phyloP scores from a whole-genome alignment of 2,888 invertebrate genomes.

The Lepidocyrtinus sp. region DNA sequence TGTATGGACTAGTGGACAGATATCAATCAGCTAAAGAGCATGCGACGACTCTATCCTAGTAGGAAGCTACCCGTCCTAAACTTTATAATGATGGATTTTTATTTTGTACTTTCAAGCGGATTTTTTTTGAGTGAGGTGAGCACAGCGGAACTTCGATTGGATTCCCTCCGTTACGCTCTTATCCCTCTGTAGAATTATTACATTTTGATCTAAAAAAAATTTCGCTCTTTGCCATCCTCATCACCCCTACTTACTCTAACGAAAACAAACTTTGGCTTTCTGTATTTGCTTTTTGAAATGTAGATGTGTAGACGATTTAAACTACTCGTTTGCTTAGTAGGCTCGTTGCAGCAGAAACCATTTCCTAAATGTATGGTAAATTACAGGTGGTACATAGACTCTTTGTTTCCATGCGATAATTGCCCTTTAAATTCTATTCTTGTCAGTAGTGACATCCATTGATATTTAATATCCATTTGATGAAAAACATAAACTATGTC shows the following conservation, averaged over 20 bases:
- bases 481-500: conserved; percentile 1
- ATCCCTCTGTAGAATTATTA: conserved; percentile 19
- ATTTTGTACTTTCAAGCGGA: conserved; percentile 7
- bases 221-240: neutral
- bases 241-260: conserved; percentile 7
- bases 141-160: conserved; percentile 70
- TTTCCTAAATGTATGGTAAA: neutral
- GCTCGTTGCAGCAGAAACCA: too few relatives aligned
- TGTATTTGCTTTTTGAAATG: conserved; percentile 14
- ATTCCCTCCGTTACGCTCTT: conserved; percentile 70
- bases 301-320: too few relatives aligned
- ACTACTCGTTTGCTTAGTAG: too few relatives aligned
- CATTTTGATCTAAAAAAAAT: neutral
- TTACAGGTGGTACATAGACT: neutral
- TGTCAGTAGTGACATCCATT: conserved; percentile 19
- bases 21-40: conserved; percentile 51
- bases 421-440: neutral
- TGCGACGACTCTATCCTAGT: conserved; percentile 16
- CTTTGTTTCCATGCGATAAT: neutral
- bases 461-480: conserved; percentile 18
- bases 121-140: conserved; percentile 43
- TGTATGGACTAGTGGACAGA: conserved; percentile 48
- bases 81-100: too few relatives aligned
- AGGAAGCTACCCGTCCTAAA: too few relatives aligned
- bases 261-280: conserved; percentile 25